Evolutionary conservation across 2,888 invertebrate genomes (phyloP), one percentile per base, ranked within the genome.

Genomic region (Mythimna pallens): DNA sequence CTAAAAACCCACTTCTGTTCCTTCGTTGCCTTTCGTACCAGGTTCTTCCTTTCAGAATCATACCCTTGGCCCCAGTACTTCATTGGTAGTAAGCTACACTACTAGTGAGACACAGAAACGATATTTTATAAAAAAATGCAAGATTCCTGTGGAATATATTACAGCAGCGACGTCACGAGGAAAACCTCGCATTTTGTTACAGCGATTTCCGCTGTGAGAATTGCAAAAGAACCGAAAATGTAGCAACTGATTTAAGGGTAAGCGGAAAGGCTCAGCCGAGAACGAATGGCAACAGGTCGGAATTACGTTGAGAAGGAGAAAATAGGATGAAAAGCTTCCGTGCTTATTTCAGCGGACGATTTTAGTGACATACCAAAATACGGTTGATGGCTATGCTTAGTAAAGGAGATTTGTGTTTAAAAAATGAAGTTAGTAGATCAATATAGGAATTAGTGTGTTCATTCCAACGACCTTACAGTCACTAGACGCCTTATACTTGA

Each of bases 211-310:
- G 9, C 54, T 10, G 7, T 4, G 5, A 61, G 22, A 40, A 2
- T 65, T 30, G 3, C 25, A 25, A 30, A 40, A 59, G 47, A 14
- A 22, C 20, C 30, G 12, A 2, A 36, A 34, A 61, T 34, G n/a
- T 30, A 47, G 20, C 43, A 34, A 50, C 30, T n/a, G 12, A 36
- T 30, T 65, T 20, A 43, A 62, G 36, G 20, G 9, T 61, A 75
- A 74, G n/a, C 43, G 25, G 20, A 43, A 59, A 65, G 65, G 55
- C 52, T 75, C 20, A 64, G 40, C 3, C 1, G 2, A 20, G 5
- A 20, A 36, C 14, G 52, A 1, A 36, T 9, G 43, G 65, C 81
- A 77, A 77, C 81, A 77, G 81, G 76, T 81, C 52, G 9, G n/a
- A 36, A 52, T 55, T 57, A 52, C 40, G n/a, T 9, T 2, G 30